Conservation (phyloP, 2,888 invertebrate genomes). For the Acanthopleura granulata region DNA sequence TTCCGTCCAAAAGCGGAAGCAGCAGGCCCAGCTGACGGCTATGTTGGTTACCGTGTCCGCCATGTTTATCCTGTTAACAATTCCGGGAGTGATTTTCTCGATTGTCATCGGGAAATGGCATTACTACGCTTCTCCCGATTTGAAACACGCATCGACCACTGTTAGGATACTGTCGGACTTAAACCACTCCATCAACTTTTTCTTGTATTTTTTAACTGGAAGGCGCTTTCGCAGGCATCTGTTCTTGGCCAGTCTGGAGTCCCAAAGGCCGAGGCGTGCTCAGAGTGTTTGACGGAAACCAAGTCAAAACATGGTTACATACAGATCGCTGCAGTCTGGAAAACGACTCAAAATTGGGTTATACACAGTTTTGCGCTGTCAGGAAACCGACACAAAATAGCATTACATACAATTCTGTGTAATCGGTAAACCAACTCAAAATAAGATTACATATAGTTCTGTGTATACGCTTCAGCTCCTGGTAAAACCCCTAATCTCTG, state of each 20-base stretch:
- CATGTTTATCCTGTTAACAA: not conserved
- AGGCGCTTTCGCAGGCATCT: not conserved
- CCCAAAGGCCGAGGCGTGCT: too few species aligned
- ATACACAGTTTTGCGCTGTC: too few species aligned
- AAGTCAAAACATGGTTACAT: too few species aligned
- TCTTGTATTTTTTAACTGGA: constrained; percentile 10
- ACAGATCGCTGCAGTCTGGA: too few species aligned
- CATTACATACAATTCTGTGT: too few species aligned
- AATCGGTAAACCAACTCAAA: too few species aligned
- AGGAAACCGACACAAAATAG: too few species aligned
- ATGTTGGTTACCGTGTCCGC: constrained; percentile 14
- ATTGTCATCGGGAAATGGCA: constrained; percentile 11
- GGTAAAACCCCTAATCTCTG: too few species aligned
- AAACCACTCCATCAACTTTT: constrained; percentile 10
- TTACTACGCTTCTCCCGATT: not conserved
- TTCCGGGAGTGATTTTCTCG: not conserved
- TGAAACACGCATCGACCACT: not conserved
- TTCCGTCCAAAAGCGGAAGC: not conserved
- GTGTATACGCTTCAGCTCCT: too few species aligned
- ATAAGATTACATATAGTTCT: too few species aligned
- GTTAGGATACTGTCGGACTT: constrained; percentile 1
- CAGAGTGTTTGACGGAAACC: too few species aligned
- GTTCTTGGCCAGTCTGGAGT: not conserved
- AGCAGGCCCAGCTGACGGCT: constrained; percentile 1
- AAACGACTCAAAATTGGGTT: too few species aligned